phyloP scores from a whole-genome alignment of 2,797 vertebrate genomes.

The Antrozous pallidus region DNA sequence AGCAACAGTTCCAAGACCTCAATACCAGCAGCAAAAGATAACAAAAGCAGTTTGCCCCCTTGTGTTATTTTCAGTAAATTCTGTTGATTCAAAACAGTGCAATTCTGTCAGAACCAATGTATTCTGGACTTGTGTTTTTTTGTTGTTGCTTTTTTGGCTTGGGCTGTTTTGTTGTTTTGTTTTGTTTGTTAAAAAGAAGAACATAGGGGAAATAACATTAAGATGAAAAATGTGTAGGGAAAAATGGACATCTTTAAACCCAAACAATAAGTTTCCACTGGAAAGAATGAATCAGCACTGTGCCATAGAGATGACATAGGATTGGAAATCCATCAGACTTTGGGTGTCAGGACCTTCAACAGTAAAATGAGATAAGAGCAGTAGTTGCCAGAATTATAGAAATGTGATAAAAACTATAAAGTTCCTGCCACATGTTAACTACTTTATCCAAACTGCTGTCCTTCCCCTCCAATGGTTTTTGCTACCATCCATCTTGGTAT shows the following conservation, averaged over 20 bases:
- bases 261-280: background rate
- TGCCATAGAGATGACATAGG: background rate
- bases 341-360: background rate
- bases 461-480: background rate
- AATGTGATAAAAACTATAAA: background rate
- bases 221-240: background rate
- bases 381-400: constrained; percentile 32
- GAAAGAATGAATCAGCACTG: background rate
- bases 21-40: constrained; percentile 8
- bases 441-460: background rate
- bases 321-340: background rate
- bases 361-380: background rate
- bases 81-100: background rate
- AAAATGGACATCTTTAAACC: background rate
- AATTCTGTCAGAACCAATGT: background rate
- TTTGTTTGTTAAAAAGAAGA: background rate
- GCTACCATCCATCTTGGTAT: background rate
- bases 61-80: background rate
- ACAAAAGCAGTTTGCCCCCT: background rate
- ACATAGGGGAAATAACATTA: background rate
- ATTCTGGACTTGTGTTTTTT: background rate
- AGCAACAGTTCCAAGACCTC: background rate
- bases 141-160: background rate
- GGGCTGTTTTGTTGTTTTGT: background rate
- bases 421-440: background rate